Conservation (phyloP, 2,113 vertebrate genomes). For the Xenus cinereus region DNA sequence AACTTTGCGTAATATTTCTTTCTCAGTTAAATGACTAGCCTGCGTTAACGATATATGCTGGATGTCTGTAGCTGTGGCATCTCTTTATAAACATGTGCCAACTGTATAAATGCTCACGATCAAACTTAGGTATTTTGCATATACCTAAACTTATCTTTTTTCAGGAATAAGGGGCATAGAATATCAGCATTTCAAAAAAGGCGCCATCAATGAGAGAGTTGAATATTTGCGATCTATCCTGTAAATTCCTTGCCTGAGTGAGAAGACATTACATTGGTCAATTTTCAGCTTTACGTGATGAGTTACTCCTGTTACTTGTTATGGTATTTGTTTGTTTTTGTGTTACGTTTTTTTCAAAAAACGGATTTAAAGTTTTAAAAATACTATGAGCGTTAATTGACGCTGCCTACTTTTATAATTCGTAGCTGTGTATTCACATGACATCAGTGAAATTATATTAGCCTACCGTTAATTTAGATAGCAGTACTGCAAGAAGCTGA, state of each 20-base stretch:
- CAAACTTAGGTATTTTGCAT: not conserved
- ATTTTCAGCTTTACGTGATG: not conserved
- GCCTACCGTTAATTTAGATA: not conserved
- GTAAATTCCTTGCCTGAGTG: not conserved
- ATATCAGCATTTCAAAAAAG: not conserved
- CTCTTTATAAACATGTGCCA: not conserved
- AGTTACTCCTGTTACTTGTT: not conserved
- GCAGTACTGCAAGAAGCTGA: not conserved
- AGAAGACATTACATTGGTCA: not conserved
- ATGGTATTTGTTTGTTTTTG: not conserved
- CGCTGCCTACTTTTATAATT: not conserved
- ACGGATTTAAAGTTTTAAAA: not conserved
- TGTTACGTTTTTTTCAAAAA: not conserved
- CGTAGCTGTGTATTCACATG: not conserved
- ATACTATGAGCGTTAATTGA: not conserved
- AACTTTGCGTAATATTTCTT: not conserved
- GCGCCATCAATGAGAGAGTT: not conserved
- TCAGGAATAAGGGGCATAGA: not conserved
- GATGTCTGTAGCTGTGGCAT: not conserved
- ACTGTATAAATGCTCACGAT: not conserved
- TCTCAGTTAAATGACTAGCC: not conserved
- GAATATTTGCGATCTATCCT: not conserved
- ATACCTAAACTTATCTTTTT: not conserved
- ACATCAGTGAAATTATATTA: not conserved
- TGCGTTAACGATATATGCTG: not conserved